Evolutionary conservation across 2,797 vertebrate genomes (phyloP).

Genomic region (Pseudomugil tenellus): DNA sequence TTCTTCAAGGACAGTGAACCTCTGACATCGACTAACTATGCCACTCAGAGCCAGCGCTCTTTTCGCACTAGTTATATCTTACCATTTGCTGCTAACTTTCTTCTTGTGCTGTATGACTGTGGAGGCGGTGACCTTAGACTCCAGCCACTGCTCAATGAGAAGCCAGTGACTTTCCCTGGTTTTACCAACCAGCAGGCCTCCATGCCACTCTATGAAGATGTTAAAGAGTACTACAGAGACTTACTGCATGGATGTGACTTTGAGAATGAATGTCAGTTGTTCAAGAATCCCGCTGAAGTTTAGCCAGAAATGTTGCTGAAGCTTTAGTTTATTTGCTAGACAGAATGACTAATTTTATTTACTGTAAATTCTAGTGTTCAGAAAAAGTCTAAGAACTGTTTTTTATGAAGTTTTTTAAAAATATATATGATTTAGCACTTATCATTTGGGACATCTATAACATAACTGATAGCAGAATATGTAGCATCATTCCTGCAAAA

Average conservation of each 20-base stretch:
- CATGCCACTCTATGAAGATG: constrained; percentile 81
- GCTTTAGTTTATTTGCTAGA: background rate
- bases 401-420: too few relatives aligned
- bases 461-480: too few relatives aligned
- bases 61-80: constrained; percentile 90
- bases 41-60: constrained; percentile 77
- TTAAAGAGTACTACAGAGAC: constrained; percentile 84
- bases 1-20: constrained; percentile 88
- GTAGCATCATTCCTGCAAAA: too few relatives aligned
- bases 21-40: constrained; percentile 86
- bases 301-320: background rate
- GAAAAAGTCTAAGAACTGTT: too few relatives aligned
- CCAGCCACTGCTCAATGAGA: constrained; percentile 90
- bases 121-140: constrained; percentile 84
- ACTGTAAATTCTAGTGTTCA: too few relatives aligned
- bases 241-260: constrained; percentile 88
- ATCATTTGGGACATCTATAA: too few relatives aligned
- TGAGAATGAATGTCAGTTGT: constrained; percentile 67
- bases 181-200: constrained; percentile 63
- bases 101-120: constrained; percentile 91
- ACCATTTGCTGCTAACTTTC: constrained; percentile 91
- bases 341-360: too few relatives aligned
- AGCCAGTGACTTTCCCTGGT: constrained; percentile 83
- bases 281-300: background rate
- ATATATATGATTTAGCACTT: too few relatives aligned